Percentiles rank a stretch among this genome's conserved stretches.
phyloP scores from a whole-genome alignment of 2,888 invertebrate genomes.

The Bugula neritina region DNA sequence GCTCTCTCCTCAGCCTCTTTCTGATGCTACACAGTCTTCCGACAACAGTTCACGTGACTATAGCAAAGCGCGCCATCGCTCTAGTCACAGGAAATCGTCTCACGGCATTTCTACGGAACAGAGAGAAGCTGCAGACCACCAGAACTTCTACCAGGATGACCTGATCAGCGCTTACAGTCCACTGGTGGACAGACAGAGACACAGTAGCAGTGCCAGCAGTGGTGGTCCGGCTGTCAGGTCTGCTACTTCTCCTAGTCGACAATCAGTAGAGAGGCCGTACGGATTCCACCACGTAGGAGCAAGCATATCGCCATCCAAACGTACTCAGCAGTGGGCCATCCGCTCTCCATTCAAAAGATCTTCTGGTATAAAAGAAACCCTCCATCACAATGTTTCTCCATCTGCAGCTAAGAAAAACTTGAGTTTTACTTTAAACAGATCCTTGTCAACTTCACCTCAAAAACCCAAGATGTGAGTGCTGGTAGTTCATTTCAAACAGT shows the following conservation, averaged over 20 bases:
- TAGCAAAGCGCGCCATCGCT: background rate
- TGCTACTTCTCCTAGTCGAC: background rate
- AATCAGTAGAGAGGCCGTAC: slow-evolving; percentile 20
- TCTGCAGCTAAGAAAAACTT: slow-evolving; percentile 17
- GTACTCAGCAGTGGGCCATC: slow-evolving; percentile 21
- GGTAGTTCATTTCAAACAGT: too few relatives aligned
- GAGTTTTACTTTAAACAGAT: background rate
- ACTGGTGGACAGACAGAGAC: slow-evolving; percentile 13
- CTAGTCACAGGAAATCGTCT: background rate
- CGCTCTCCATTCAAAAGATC: background rate
- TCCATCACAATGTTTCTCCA: background rate
- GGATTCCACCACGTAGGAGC: slow-evolving; percentile 19
- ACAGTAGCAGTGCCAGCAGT: slow-evolving; percentile 24
- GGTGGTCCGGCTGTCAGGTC: background rate
- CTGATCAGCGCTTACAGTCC: slow-evolving; percentile 20
- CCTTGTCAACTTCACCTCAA: background rate
- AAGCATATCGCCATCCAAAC: slow-evolving; percentile 4
- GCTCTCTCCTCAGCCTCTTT: slow-evolving; percentile 20
- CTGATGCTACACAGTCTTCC: slow-evolving; percentile 21
- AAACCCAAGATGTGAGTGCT: slow-evolving; percentile 7
- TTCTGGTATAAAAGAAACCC: background rate
- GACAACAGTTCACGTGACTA: slow-evolving; percentile 13
- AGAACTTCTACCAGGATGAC: background rate
- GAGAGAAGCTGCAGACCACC: background rate
- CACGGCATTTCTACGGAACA: background rate